A percentile compares a stretch with the other conserved stretches of the same genome.
phyloP scores from a whole-genome alignment of 2,888 invertebrate genomes.

The Euproctis similis region DNA sequence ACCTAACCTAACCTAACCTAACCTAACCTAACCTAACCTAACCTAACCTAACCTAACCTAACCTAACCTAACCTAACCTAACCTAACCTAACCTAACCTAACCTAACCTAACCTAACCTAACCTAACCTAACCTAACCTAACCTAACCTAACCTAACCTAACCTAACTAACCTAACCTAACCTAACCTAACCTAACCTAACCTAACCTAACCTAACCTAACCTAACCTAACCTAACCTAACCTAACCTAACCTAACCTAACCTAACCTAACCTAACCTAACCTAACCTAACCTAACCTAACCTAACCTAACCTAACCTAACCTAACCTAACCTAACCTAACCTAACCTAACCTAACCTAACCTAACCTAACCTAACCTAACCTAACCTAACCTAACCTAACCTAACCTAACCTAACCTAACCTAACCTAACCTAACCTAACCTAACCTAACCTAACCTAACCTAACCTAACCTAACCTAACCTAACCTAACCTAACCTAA shows the following conservation, averaged over 20 bases:
- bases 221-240: slow-evolving; percentile 4
- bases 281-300: slow-evolving; percentile 4
- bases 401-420: slow-evolving; percentile 4
- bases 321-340: slow-evolving; percentile 4
- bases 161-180: slow-evolving; percentile 4
- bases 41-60: no score
- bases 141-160: no score
- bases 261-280: slow-evolving; percentile 4
- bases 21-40: no score
- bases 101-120: no score
- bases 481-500: slow-evolving; percentile 3
- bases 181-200: slow-evolving; percentile 4
- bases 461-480: slow-evolving; percentile 3
- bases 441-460: slow-evolving; percentile 3
- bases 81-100: no score
- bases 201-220: slow-evolving; percentile 3
- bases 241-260: slow-evolving; percentile 4
- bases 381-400: slow-evolving; percentile 4
- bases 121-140: no score
- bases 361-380: slow-evolving; percentile 4
- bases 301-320: slow-evolving; percentile 4
- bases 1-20: no score
- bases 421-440: slow-evolving; percentile 3
- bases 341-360: slow-evolving; percentile 4
- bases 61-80: no score